These are phyloP conservation scores for Phania funesta DNA, from an alignment of 2,888 invertebrate genomes.

Conservation along the genomic window DNA sequence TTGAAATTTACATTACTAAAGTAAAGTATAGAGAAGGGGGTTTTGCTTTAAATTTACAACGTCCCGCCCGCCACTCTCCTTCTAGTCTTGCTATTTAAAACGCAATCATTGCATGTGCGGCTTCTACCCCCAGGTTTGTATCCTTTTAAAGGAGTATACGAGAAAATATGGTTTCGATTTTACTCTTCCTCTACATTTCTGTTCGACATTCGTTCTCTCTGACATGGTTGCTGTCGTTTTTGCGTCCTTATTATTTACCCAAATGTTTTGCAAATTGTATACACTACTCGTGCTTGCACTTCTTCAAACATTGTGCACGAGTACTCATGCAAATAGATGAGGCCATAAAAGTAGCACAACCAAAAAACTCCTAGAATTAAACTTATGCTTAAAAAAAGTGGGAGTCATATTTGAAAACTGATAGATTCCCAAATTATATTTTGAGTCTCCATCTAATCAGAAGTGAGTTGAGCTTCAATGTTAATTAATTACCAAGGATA, in stretches of 20 bases:
- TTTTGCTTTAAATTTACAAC: neutral
- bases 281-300: slow-evolving; percentile 47
- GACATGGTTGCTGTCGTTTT: slow-evolving; percentile 16
- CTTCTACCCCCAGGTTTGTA: neutral
- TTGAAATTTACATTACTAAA: neutral
- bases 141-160: neutral
- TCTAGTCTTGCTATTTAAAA: neutral
- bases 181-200: slow-evolving; percentile 2
- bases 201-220: slow-evolving; percentile 19
- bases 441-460: too few species aligned
- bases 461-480: too few species aligned
- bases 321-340: neutral
- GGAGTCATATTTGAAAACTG: too few species aligned
- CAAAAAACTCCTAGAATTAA: neutral
- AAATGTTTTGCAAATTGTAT: slow-evolving; percentile 49
- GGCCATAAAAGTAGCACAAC: neutral
- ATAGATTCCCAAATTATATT: too few species aligned
- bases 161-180: neutral
- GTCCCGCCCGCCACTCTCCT: neutral
- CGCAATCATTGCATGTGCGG: slow-evolving; percentile 42
- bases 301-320: neutral
- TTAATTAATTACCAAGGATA: too few species aligned
- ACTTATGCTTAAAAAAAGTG: neutral
- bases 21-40: neutral
- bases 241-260: slow-evolving; percentile 45